Conservation (phyloP, 2,888 invertebrate genomes). For the Drosophila subsilvestris region DNA sequence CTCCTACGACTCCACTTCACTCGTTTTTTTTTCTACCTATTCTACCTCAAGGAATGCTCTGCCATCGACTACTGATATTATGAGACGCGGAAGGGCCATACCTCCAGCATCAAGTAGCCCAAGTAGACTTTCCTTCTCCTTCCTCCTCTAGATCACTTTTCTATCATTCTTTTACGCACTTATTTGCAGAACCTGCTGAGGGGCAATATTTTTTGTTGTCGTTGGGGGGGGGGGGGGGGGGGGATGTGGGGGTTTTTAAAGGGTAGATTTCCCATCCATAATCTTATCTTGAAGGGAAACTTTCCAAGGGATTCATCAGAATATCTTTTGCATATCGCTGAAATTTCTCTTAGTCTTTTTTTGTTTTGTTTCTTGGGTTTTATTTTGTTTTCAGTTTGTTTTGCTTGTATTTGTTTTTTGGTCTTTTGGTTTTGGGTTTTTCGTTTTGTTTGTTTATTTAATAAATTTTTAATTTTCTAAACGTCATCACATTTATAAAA, state of each 20-base stretch:
- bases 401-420: conserved; percentile 33
- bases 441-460: conserved; percentile 21
- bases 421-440: conserved; percentile 1
- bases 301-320: neutral
- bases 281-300: neutral
- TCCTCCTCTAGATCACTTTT: neutral
- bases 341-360: conserved; percentile 7
- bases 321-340: neutral
- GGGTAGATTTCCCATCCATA: no score
- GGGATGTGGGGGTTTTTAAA: neutral
- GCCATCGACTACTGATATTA: neutral
- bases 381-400: neutral
- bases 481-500: conserved; percentile 66
- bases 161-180: neutral
- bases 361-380: conserved; percentile 21
- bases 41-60: neutral
- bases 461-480: conserved; percentile 48
- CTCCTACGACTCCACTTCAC: neutral
- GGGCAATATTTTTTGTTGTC: neutral
- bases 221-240: neutral
- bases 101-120: neutral
- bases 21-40: neutral
- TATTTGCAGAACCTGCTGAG: neutral
- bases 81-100: no score
- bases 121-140: neutral